phyloP scores from a whole-genome alignment of 2,888 invertebrate species.

The Ferrisia virgata region DNA sequence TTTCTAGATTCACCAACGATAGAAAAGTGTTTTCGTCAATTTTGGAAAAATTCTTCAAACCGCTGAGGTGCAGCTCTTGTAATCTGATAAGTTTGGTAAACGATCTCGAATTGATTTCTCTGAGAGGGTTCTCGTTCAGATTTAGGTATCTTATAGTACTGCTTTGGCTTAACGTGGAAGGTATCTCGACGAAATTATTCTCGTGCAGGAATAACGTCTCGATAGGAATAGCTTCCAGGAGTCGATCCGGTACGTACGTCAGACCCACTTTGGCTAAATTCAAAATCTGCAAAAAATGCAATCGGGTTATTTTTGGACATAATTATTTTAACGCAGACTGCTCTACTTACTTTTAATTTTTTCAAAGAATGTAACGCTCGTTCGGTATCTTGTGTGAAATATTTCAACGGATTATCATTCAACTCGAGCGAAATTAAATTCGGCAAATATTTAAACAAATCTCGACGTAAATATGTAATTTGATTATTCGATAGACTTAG shows the following conservation, averaged over 20 bases:
- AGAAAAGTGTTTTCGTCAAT: constrained; percentile 38
- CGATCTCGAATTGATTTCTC: constrained; percentile 32
- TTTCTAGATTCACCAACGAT: constrained; percentile 36
- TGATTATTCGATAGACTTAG: constrained; percentile 40
- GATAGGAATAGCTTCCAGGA: constrained; percentile 25
- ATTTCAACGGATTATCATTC: constrained; percentile 45
- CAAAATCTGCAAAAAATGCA: not conserved
- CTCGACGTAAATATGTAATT: constrained; percentile 31
- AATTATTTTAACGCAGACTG: not conserved
- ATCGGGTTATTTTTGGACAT: too few relatives aligned
- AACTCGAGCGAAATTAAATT: constrained; percentile 42
- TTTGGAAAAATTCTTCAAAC: constrained; percentile 37
- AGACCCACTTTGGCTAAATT: constrained; percentile 41
- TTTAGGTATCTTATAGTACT: constrained; percentile 34
- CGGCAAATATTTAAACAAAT: constrained; percentile 43
- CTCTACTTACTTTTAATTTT: constrained; percentile 41
- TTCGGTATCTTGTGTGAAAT: constrained; percentile 43
- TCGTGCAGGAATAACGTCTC: constrained; percentile 43
- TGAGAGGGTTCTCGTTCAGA: constrained; percentile 46
- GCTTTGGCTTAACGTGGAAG: constrained; percentile 12
- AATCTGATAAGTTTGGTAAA: constrained; percentile 39
- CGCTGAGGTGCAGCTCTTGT: constrained; percentile 35
- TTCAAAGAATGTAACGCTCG: constrained; percentile 25
- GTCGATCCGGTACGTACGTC: constrained; percentile 10
- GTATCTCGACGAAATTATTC: constrained; percentile 39